Evolutionary conservation across 1,140 invertebrate genomes (phyloP), one percentile per base, ranked within the genome.

Genomic region (Drosophila pachea): DNA sequence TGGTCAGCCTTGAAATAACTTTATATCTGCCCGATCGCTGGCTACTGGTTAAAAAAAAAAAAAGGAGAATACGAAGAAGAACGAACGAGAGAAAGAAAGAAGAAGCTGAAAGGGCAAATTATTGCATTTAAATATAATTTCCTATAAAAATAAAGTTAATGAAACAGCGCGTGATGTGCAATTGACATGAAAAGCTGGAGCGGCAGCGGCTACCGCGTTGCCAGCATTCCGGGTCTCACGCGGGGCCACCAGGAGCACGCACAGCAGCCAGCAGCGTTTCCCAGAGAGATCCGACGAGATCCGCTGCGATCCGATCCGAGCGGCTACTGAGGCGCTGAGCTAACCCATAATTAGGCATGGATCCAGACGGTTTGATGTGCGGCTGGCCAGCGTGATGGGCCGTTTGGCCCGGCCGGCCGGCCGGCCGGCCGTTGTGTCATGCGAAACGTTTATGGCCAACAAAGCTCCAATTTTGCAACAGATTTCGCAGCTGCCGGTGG

Each of bases 91-190:
- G 1, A 22, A 22, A 3, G 22, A 22, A 22, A 22, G 22, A 22
- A 22, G 22, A 22, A 22, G 22, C 14, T 43, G 40, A 4, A 7
- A 14, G 40, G n/a, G 7, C 45, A 86, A 84, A 84, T 84, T 79
- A 76, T 79, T 84, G 79, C 76, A 69, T 79, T 84, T 84, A 84
- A 76, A 74, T 71, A 84, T 86, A 84, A 84, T 84, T 84, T 73
- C 49, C 62, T 62, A 79, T 76, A 84, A 83, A 86, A 76, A 79
- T 84, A 78, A 73, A 76, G 33, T 65, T 83, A 83, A 84, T 84
- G 76, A 79, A 84, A 70, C 76, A 79, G 62, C 40, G 52, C 76
- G 60, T 68, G 76, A 84, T 84, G 76, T 79, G 81, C 66, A 76
- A 79, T 84, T 84, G 79, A 79, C 79, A 84, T 71, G 79, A 86